These are phyloP conservation scores for Drosophila punjabiensis DNA, from an alignment of 1,140 invertebrate species.

Conservation along the genomic window DNA sequence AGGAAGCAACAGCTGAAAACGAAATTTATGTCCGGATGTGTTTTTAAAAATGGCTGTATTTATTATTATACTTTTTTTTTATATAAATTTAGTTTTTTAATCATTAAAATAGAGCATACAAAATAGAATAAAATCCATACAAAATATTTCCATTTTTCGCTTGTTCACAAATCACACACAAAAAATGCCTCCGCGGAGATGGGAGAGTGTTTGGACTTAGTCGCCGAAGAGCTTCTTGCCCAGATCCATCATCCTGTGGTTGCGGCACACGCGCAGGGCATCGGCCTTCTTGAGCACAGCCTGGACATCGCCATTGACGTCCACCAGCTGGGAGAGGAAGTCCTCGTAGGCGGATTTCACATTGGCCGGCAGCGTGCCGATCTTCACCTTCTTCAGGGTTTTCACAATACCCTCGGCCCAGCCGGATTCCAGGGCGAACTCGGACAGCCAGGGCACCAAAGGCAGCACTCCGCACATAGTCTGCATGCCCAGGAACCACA, in stretches of 20 bases:
- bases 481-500: conserved; percentile 98
- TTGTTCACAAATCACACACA: conserved; percentile 47
- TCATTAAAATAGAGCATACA: conserved; percentile 68
- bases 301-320: conserved; percentile 91
- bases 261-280: conserved; percentile 92
- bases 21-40: conserved; percentile 49
- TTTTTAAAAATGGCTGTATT: conserved; percentile 43
- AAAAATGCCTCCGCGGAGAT: conserved; percentile 40
- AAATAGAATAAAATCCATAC: conserved; percentile 71
- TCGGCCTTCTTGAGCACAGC: conserved; percentile 93
- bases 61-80: conserved; percentile 44
- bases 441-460: conserved; percentile 94
- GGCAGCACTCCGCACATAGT: conserved; percentile 93
- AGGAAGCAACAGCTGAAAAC: conserved; percentile 37
- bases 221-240: conserved; percentile 94
- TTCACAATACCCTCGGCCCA: conserved; percentile 95
- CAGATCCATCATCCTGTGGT: conserved; percentile 94
- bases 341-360: conserved; percentile 96
- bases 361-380: conserved; percentile 92
- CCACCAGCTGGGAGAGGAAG: conserved; percentile 93
- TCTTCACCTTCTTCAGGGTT: conserved; percentile 92
- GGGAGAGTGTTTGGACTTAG: conserved; percentile 83
- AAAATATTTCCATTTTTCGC: conserved; percentile 65
- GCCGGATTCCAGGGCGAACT: conserved; percentile 96
- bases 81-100: conserved; percentile 52